A percentile compares a stretch with the other conserved stretches of the same genome.
These are phyloP conservation scores for Lymantria monacha DNA, from an alignment of 2,888 invertebrate species.

Conservation along the genomic window DNA sequence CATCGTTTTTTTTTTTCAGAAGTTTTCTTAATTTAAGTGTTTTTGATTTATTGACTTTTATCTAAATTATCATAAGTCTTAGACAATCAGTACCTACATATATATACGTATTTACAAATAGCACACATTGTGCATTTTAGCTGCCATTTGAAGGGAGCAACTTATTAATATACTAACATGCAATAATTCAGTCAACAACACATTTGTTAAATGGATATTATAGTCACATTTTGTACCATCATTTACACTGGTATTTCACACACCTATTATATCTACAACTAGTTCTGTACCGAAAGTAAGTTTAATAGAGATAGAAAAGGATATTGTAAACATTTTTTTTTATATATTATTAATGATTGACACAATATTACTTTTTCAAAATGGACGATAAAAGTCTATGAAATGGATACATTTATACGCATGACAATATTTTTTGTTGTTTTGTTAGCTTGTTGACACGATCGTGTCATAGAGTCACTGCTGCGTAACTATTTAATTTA, in stretches of 20 bases:
- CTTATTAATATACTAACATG: constrained; percentile 38
- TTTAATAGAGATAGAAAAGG: constrained; percentile 35
- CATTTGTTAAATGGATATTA: constrained; percentile 56
- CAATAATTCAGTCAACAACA: constrained; percentile 54
- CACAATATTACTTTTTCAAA: constrained; percentile 31
- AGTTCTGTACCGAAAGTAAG: constrained; percentile 28
- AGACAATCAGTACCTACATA: constrained; percentile 64
- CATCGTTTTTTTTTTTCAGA: too few relatives aligned
- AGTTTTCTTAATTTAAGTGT: constrained; percentile 14
- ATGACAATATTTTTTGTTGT: constrained; percentile 36
- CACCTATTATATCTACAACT: constrained; percentile 24
- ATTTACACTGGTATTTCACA: constrained; percentile 45
- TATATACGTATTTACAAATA: constrained; percentile 70
- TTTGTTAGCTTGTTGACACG: constrained; percentile 40
- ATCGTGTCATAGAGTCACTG: constrained; percentile 43
- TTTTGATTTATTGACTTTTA: constrained; percentile 57
- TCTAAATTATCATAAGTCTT: constrained; percentile 64
- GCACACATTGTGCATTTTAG: constrained; percentile 58
- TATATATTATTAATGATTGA: constrained; percentile 27
- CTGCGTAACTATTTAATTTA: constrained; percentile 67
- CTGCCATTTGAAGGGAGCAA: constrained; percentile 75
- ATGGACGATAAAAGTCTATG: constrained; percentile 32
- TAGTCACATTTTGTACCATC: constrained; percentile 78
- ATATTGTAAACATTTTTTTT: constrained; percentile 30
- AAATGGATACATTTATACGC: constrained; percentile 26